These are phyloP conservation scores for Chionis minor DNA, from an alignment of 2,113 vertebrate species.

Conservation along the genomic window DNA sequence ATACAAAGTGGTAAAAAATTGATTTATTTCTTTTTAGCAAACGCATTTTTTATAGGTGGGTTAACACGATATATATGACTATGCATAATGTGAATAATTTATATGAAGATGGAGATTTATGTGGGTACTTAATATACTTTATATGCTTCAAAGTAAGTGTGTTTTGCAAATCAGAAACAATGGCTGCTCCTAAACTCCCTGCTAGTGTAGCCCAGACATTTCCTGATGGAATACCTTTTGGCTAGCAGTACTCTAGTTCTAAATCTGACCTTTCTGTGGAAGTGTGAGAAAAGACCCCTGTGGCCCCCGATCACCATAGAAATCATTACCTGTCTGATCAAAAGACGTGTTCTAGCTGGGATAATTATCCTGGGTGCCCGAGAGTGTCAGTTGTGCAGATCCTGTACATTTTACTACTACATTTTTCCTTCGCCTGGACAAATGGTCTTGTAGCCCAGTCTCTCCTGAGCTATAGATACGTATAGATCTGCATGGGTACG, in stretches of 20 bases:
- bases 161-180: background rate
- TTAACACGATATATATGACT: accelerated
- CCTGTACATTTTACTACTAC: accelerated
- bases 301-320: background rate
- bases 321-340: background rate
- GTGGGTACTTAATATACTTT: background rate
- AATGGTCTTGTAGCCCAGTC: no score
- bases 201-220: background rate
- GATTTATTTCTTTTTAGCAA: background rate
- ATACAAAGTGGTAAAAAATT: background rate
- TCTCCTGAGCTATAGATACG: background rate
- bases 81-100: background rate
- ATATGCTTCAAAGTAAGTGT: background rate
- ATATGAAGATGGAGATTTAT: background rate
- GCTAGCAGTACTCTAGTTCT: background rate
- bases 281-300: background rate
- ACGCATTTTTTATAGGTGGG: background rate
- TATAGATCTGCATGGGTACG: background rate
- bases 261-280: background rate
- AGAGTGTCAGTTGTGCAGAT: accelerated
- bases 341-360: background rate
- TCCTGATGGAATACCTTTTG: background rate
- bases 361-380: accelerated
- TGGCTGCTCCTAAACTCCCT: background rate
- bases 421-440: background rate